Conservation (phyloP, 2,797 vertebrate genomes). For the Gambusia yucatana region DNA sequence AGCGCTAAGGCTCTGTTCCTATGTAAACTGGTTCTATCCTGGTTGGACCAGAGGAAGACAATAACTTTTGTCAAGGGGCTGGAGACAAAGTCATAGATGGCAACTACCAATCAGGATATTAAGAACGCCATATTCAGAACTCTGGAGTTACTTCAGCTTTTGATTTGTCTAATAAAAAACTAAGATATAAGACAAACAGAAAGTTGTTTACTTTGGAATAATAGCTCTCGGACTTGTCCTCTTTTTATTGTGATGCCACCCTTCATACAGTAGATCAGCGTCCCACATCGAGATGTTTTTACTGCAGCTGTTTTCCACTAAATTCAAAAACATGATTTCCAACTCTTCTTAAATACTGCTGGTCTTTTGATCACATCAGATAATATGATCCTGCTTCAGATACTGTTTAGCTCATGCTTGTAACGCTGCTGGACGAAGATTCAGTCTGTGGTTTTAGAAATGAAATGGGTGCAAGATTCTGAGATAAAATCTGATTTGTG, state of each 20-base stretch:
- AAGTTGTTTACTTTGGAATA: not conserved
- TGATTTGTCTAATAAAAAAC: not conserved
- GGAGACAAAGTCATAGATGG: not conserved
- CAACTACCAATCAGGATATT: not conserved
- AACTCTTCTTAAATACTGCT: not conserved
- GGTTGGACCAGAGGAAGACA: not conserved
- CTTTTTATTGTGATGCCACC: not conserved
- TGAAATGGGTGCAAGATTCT: not conserved
- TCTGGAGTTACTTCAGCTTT: not conserved
- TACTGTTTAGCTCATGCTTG: not conserved
- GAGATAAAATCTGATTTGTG: not conserved
- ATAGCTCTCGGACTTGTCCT: not conserved
- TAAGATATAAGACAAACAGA: not conserved
- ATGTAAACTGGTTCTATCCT: not conserved
- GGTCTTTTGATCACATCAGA: not conserved
- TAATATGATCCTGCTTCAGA: not conserved
- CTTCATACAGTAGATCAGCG: not conserved
- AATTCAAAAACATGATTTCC: not conserved
- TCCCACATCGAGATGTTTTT: not conserved
- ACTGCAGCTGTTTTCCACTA: not conserved
- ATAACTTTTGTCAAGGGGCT: not conserved
- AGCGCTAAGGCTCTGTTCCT: not conserved
- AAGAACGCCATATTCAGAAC: not conserved
- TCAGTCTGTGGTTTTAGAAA: not conserved
- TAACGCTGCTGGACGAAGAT: not conserved